Evolutionary conservation across 2,113 vertebrate species (phyloP), one percentile per base, ranked within the genome.

Genomic region (Hippopotamus amphibius): DNA sequence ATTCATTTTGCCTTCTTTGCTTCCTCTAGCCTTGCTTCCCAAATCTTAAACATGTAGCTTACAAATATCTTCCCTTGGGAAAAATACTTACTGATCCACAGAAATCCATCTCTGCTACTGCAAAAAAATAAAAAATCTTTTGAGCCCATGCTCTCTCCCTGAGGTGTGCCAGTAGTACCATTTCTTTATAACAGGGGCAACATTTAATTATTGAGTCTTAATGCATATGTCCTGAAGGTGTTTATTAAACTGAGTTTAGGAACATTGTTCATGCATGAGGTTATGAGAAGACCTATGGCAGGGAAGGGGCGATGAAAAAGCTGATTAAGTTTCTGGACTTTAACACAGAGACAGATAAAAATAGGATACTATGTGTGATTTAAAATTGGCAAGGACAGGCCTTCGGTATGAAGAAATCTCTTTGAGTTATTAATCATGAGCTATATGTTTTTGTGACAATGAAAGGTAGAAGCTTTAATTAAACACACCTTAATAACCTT

Each of bases 291-390:
- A 87, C 87, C 43, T 90, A 74, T 37, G 7, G 41, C 33, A n/a
- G 66, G 46, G 66, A 50, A 93, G 69, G n/a, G 68, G 14, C 24
- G 14, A 85, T 88, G 69, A 93, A 97, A 77, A 96, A 97, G 81
- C 68, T 96, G 79, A 96, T 97, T 97, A 97, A 86, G 6, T 96
- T 96, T 76, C 83, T 97, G 84, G 93, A 95, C 97, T 97, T 98
- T 97, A 97, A 97, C 63, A 95, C 65, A 81, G 77, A 96, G 92
- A 94, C 80, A 97, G 71, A 93, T 93, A 96, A 97, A 98, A 98
- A 96, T 46, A 96, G 87, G 81, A 77, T 97, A 85, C 80, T 93
- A n/a, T 22, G 53, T 48, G 46, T 96, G 90, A 85, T 55, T 98
- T 98, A 69, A 98, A 98, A 97, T 97, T 97, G 93, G 43, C 89